A percentile compares a stretch with the other conserved stretches of the same genome.
phyloP scores from a whole-genome alignment of 2,888 invertebrate genomes.

The Hirudinaria manillensis region DNA sequence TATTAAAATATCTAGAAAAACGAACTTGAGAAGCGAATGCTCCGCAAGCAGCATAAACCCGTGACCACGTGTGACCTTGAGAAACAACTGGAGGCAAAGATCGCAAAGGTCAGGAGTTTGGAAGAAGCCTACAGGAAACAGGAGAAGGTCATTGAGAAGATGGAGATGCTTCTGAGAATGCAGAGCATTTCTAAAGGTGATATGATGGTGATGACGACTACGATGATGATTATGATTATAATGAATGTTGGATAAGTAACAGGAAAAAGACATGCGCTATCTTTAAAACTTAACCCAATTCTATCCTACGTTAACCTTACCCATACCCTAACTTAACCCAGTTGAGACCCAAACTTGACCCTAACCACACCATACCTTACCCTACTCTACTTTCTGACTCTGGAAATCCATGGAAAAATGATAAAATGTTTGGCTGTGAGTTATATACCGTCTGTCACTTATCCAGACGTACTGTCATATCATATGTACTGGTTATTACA shows the following conservation, averaged over 20 bases:
- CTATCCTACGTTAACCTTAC: no score
- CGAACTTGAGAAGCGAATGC: constrained; percentile 3
- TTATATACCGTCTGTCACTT: no score
- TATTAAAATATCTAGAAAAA: constrained; percentile 7
- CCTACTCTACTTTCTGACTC: no score
- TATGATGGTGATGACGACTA: constrained; percentile 3
- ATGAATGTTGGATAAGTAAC: neutral
- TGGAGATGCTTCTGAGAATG: constrained; percentile 44
- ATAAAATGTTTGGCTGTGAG: no score
- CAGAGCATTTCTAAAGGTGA: constrained; percentile 16
- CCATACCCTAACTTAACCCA: no score
- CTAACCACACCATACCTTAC: no score
- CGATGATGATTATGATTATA: neutral
- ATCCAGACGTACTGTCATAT: neutral
- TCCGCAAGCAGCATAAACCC: neutral
- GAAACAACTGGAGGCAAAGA: constrained; percentile 45
- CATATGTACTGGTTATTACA: neutral
- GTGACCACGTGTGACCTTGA: constrained; percentile 13
- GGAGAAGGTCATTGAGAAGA: constrained; percentile 51
- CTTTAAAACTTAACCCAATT: no score
- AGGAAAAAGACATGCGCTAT: no score
- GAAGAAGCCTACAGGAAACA: constrained; percentile 51
- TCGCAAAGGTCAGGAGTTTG: constrained; percentile 45
- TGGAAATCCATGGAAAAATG: no score
- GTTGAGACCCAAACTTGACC: no score